A percentile compares a stretch with the other conserved stretches of the same genome.
phyloP scores from a whole-genome alignment of 2,797 vertebrate species.

The Fundulus diaphanus region DNA sequence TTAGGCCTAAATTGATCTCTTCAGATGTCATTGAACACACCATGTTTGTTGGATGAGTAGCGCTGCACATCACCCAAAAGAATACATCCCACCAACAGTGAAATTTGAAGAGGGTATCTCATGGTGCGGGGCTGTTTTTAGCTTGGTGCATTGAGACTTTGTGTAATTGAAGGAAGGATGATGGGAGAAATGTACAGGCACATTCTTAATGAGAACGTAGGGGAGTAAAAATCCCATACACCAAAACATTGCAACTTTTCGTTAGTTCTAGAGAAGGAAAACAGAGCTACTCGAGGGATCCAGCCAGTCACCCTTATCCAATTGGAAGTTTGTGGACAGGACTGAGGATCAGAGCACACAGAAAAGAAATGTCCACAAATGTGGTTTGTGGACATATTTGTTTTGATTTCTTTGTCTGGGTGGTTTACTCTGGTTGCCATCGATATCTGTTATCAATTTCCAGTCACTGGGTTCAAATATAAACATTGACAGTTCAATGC shows the following conservation, averaged over 20 bases:
- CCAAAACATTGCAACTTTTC: not conserved
- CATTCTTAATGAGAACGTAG: too few relatives aligned
- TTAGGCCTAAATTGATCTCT: not conserved
- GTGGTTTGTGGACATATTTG: too few relatives aligned
- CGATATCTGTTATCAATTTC: not conserved
- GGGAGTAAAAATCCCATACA: not conserved
- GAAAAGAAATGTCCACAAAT: too few relatives aligned
- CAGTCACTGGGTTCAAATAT: not conserved
- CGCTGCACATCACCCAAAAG: too few relatives aligned
- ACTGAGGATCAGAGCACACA: not conserved
- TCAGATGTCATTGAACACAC: not conserved
- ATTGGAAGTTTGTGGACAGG: not conserved
- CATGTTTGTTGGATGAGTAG: not conserved
- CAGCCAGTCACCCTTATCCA: not conserved
- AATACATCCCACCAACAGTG: too few relatives aligned
- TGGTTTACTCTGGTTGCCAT: not conserved
- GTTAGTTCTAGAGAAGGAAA: not conserved
- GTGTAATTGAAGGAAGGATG: too few relatives aligned
- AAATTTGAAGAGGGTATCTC: too few relatives aligned
- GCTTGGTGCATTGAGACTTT: too few relatives aligned
- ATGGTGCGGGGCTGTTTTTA: too few relatives aligned
- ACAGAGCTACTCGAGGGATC: not conserved
- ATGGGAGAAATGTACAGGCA: too few relatives aligned
- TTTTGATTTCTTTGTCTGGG: too few relatives aligned
- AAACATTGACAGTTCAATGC: not conserved